phyloP scores from a whole-genome alignment of 2,888 invertebrate genomes.

The Tuberolachnus salignus region DNA sequence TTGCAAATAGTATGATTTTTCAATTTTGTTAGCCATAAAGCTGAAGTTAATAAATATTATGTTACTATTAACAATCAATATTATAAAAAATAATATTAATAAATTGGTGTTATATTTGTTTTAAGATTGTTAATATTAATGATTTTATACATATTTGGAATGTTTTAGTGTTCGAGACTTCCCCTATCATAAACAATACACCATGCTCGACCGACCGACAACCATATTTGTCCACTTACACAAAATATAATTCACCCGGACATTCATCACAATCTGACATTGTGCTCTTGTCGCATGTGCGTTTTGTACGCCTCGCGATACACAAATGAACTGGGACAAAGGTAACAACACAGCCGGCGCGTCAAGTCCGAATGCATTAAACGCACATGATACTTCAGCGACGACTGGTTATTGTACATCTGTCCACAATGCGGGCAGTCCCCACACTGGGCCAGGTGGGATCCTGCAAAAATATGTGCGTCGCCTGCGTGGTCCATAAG shows the following conservation, averaged over 20 bases:
- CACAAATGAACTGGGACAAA: slow-evolving; percentile 73
- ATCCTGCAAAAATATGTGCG: slow-evolving; percentile 59
- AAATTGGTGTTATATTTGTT: slow-evolving; percentile 40
- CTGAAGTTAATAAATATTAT: slow-evolving; percentile 48
- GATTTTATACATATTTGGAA: slow-evolving; percentile 49
- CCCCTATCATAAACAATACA: slow-evolving; percentile 51
- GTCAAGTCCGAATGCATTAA: slow-evolving; percentile 74
- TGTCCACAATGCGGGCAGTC: slow-evolving; percentile 73
- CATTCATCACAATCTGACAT: slow-evolving; percentile 59
- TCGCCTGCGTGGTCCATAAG: slow-evolving; percentile 44
- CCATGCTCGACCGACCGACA: slow-evolving; percentile 54
- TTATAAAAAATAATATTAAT: slow-evolving; percentile 30
- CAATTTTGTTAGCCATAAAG: slow-evolving; percentile 49
- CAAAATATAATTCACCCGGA: slow-evolving; percentile 27
- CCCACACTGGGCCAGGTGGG: slow-evolving; percentile 60
- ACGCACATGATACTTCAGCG: slow-evolving; percentile 73
- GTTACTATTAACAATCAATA: slow-evolving; percentile 42
- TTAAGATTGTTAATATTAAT: slow-evolving; percentile 44
- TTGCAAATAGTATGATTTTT: slow-evolving; percentile 32
- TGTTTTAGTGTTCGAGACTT: slow-evolving; percentile 52
- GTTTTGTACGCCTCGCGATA: slow-evolving; percentile 73
- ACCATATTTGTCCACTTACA: slow-evolving; percentile 53
- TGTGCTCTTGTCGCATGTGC: slow-evolving; percentile 73
- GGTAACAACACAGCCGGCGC: slow-evolving; percentile 72
- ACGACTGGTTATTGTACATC: slow-evolving; percentile 74